Conservation (phyloP, 2,888 invertebrate genomes). For the Hypolimnas misippus region DNA sequence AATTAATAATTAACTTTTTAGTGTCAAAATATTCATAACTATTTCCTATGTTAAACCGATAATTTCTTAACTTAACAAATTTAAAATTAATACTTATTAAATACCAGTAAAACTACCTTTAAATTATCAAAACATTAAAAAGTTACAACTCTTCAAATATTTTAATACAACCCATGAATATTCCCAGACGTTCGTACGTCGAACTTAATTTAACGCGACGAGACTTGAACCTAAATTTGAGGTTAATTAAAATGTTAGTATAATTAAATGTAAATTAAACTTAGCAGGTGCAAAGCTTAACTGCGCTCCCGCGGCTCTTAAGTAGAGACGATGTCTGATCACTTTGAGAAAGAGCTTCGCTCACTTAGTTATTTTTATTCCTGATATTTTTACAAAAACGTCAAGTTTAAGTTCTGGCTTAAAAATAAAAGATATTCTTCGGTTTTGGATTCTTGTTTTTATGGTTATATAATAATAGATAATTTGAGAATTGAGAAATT, state of each 20-base stretch:
- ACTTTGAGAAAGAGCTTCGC: conserved; percentile 21
- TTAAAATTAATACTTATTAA: neutral
- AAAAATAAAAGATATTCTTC: too few relatives aligned
- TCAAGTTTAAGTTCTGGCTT: neutral
- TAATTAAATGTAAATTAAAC: conserved; percentile 56
- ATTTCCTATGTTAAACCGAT: too few relatives aligned
- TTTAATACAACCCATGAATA: neutral
- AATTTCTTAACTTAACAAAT: too few relatives aligned
- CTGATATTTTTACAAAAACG: neutral
- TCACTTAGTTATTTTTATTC: neutral
- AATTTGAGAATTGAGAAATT: too few relatives aligned
- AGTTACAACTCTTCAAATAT: conserved; percentile 5
- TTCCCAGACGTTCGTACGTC: conserved; percentile 15
- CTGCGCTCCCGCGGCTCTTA: conserved; percentile 45
- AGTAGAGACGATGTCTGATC: conserved; percentile 21
- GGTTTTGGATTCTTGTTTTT: too few relatives aligned
- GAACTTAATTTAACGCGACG: conserved; percentile 28
- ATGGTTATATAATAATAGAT: too few relatives aligned
- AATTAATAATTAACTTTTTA: too few relatives aligned
- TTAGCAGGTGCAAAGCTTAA: conserved; percentile 49
- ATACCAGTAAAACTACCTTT: neutral
- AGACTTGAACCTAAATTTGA: conserved; percentile 43
- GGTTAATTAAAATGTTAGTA: conserved; percentile 50
- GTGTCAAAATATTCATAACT: too few relatives aligned
- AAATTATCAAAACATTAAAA: neutral